Base-by-base conservation (phyloP, 2,797 vertebrate species). In the Galago senegalensis region DNA sequence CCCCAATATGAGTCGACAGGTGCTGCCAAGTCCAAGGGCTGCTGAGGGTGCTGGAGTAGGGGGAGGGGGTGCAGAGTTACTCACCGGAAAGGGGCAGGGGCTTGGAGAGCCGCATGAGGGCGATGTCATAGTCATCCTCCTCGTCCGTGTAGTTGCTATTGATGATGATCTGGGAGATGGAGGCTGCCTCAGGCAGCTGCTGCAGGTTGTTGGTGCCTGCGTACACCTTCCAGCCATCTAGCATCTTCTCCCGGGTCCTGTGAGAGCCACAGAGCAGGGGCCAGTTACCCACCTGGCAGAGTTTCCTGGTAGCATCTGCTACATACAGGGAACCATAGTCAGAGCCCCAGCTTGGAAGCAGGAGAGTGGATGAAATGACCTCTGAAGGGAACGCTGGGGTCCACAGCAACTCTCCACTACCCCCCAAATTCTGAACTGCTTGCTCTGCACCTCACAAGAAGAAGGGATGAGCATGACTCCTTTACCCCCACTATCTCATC, bases 51-150 rank as follows among this genome's bases (percentile, higher is more conserved):
- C 70, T 3, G 3, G 25, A 20, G 17, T n/a, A 53, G 7, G 60
- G n/a, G 25, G 43, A 5, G 0, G 16, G 17, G n/a, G 7, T 9
- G 7, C 14, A 14, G 12, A 63, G 27, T 72, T 21, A 20, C 96
- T 97, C 97, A 99, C 98, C 93, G 0, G 98, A 98, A 56, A 99
- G 97, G 0, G 72, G 27, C 96, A 99, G 86, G 0, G 98, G 98
- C 96, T 96, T 97, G 93, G 98, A 97, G 11, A 99, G 99, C 97
- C 98, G 99, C 97, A 99, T 98, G 77, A 99, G 98, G 23, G 99
- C 99, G 0, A 99, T 98, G 90, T 99, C 99, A 0, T 99, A 98
- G 98, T 99, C 99, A 0, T 99, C 99, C 0, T 98, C 99, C 0
- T 96, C 92, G 0, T 89, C 98, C 0, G 98, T 98, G 97, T 99